Conservation (phyloP, 2,888 invertebrate genomes). For the Podabrus alpinus region DNA sequence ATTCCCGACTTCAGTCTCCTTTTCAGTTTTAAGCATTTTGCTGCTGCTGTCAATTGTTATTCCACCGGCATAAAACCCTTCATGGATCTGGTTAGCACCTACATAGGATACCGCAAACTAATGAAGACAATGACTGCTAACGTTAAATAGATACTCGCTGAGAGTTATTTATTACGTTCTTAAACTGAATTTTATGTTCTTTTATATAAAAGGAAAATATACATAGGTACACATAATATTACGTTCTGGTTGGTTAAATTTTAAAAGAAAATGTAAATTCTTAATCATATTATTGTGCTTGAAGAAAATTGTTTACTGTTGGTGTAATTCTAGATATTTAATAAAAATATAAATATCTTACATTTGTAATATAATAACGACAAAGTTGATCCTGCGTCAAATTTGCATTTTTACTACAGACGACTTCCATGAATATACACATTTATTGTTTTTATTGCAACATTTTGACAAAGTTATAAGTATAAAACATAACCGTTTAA, state of each 20-base stretch:
- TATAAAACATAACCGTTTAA: slow-evolving; percentile 19
- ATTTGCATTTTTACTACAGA: background rate
- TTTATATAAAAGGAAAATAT: background rate
- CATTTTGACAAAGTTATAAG: slow-evolving; percentile 9
- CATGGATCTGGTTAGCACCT: background rate
- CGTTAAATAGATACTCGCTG: background rate
- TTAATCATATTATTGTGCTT: background rate
- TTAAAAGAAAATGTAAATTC: background rate
- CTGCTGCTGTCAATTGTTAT: background rate
- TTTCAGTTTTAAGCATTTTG: background rate
- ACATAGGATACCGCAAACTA: background rate
- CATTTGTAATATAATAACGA: background rate
- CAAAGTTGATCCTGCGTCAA: background rate
- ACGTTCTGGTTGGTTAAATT: background rate
- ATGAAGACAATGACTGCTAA: background rate
- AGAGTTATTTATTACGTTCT: background rate
- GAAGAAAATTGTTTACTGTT: background rate
- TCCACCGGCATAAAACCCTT: background rate
- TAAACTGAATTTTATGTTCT: background rate
- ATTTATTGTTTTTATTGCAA: slow-evolving; percentile 4
- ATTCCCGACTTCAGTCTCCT: background rate
- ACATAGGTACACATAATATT: too few relatives aligned
- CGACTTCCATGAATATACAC: background rate
- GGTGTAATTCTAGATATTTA: background rate
- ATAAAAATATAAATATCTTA: background rate